Evolutionary conservation across 2,797 vertebrate genomes (phyloP).

Genomic region (Phylloscopus collybita): DNA sequence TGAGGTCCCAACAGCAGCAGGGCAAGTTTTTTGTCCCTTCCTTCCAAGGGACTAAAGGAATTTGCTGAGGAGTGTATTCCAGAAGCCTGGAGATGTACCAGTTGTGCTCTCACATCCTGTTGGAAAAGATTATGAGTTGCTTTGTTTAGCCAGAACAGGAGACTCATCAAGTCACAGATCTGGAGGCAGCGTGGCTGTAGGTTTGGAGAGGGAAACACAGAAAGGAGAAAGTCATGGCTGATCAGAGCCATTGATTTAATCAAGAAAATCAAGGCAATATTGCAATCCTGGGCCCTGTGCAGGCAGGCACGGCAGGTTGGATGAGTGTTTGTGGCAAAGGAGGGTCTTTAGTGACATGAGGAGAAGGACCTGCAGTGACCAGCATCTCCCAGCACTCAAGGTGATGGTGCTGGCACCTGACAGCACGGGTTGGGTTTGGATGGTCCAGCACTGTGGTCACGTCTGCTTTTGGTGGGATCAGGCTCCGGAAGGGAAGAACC

Average conservation of each 20-base stretch:
- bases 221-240: neutral
- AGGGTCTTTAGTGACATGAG: too few relatives aligned
- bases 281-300: neutral
- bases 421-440: neutral
- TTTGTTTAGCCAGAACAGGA: neutral
- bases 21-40: neutral
- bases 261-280: neutral
- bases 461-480: neutral
- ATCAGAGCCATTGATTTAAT: neutral
- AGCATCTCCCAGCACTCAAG: neutral
- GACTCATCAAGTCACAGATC: neutral
- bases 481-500: neutral
- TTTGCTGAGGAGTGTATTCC: slow-evolving; percentile 2
- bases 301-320: fast-evolving
- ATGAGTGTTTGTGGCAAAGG: neutral
- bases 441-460: too few relatives aligned
- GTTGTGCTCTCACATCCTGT: neutral
- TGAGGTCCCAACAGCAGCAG: neutral
- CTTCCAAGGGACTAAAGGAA: neutral
- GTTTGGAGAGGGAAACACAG: neutral
- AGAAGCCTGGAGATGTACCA: neutral
- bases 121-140: neutral
- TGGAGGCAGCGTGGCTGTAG: neutral
- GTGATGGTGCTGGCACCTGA: neutral
- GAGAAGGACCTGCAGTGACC: neutral